A percentile compares a stretch with the other conserved stretches of the same genome.
Evolutionary conservation across 1,140 invertebrate species (phyloP).

Genomic region (Adoxophyes honmai): DNA sequence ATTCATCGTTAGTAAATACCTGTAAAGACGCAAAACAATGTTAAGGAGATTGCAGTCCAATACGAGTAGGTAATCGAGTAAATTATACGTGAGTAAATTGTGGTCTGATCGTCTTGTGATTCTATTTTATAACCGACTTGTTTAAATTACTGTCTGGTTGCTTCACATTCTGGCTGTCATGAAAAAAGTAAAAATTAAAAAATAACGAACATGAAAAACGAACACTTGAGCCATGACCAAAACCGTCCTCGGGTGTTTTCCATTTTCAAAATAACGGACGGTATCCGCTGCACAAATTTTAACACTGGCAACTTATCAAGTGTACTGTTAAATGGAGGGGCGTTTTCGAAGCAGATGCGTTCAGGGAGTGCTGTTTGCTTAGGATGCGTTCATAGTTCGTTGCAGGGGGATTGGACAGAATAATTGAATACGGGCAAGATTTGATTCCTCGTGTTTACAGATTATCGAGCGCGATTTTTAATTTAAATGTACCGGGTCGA

Average conservation of each 20-base stretch:
- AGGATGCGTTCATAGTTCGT: not conserved
- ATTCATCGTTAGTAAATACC: no score
- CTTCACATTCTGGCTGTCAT: no score
- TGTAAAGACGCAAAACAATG: no score
- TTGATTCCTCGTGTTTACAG: slow-evolving; percentile 8
- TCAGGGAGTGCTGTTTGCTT: slow-evolving; percentile 10
- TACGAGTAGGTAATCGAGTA: no score
- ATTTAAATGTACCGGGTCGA: not conserved
- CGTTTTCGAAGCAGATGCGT: slow-evolving; percentile 6
- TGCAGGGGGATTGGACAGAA: not conserved
- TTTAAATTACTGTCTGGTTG: no score
- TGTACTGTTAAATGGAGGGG: slow-evolving; percentile 1
- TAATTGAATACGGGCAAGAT: slow-evolving; percentile 8
- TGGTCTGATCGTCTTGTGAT: no score
- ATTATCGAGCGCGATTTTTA: slow-evolving; percentile 1
- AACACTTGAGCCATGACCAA: no score
- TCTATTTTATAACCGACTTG: no score
- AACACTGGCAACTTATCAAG: slow-evolving; percentile 1
- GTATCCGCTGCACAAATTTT: not conserved
- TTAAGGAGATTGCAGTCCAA: no score
- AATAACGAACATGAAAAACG: no score
- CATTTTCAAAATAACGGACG: slow-evolving; percentile 1
- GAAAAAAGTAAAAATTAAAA: no score
- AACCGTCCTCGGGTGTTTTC: not conserved
- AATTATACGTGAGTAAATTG: no score